Conservation (phyloP, 2,888 invertebrate genomes). For the Pollenia griseotomentosa region DNA sequence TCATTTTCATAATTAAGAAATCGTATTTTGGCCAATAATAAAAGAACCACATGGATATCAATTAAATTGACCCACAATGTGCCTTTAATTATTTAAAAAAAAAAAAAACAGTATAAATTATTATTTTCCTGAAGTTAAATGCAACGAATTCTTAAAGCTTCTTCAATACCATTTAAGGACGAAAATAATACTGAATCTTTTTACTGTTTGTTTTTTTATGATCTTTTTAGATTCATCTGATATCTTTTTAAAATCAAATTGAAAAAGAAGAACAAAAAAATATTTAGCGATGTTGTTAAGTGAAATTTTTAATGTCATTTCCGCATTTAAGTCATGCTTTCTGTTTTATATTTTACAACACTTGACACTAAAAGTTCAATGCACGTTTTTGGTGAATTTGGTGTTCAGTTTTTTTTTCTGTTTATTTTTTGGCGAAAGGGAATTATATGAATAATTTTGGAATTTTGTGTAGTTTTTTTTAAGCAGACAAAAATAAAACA, state of each 20-base stretch:
- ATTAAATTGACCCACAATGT: no score
- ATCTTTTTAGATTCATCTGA: neutral
- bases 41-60: no score
- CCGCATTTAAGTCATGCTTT: conserved; percentile 62
- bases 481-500: conserved; percentile 35
- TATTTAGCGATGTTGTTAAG: conserved; percentile 32
- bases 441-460: conserved; percentile 55
- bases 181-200: neutral
- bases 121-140: no score
- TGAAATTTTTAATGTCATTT: conserved; percentile 52
- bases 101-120: no score
- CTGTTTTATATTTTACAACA: conserved; percentile 44
- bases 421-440: conserved; percentile 29
- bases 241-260: conserved; percentile 5
- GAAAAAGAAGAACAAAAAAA: neutral
- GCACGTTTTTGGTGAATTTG: conserved; percentile 45
- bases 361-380: conserved; percentile 63
- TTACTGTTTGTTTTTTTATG: neutral
- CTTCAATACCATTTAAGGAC: no score
- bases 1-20: no score
- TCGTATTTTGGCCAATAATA: no score
- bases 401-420: conserved; percentile 8
- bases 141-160: no score
- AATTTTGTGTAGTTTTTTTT: conserved; percentile 3
- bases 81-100: no score